Percentiles rank a stretch among this genome's conserved stretches.
Evolutionary conservation across 2,888 invertebrate genomes (phyloP).

Genomic region (Monopis laevigella): DNA sequence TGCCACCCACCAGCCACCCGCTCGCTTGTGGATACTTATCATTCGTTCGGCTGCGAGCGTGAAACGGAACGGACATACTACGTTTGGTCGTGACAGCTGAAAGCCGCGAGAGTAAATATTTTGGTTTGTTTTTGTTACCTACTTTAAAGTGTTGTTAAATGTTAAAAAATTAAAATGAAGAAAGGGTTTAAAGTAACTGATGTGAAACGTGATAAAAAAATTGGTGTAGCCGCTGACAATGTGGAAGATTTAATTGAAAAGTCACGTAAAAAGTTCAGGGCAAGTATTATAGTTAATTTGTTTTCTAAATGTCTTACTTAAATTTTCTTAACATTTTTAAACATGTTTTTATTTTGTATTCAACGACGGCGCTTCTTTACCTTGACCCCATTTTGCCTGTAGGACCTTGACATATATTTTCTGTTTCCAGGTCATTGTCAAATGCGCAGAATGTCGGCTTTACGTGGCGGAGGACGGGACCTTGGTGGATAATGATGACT

Average conservation of each 20-base stretch:
- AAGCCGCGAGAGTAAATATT: too few species aligned
- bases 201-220: conserved; percentile 71
- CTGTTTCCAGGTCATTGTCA: conserved; percentile 56
- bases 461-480: conserved; percentile 75
- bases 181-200: conserved; percentile 80
- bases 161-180: conserved; percentile 36
- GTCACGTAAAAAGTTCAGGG: conserved; percentile 73
- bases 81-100: neutral
- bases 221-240: conserved; percentile 75
- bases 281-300: conserved; percentile 35
- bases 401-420: conserved; percentile 45
- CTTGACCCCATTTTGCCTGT: conserved; percentile 24
- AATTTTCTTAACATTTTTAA: too few species aligned
- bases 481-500: conserved; percentile 78
- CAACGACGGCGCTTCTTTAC: too few species aligned
- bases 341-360: too few species aligned
- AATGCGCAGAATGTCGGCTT: conserved; percentile 54
- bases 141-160: neutral
- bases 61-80: neutral
- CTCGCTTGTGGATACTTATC: neutral
- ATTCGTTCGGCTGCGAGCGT: neutral
- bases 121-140: neutral
- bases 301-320: neutral
- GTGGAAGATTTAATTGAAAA: conserved; percentile 73
- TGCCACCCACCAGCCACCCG: neutral